Conservation (phyloP, 2,888 invertebrate species). For the Parapristionchus giblindavisi region DNA sequence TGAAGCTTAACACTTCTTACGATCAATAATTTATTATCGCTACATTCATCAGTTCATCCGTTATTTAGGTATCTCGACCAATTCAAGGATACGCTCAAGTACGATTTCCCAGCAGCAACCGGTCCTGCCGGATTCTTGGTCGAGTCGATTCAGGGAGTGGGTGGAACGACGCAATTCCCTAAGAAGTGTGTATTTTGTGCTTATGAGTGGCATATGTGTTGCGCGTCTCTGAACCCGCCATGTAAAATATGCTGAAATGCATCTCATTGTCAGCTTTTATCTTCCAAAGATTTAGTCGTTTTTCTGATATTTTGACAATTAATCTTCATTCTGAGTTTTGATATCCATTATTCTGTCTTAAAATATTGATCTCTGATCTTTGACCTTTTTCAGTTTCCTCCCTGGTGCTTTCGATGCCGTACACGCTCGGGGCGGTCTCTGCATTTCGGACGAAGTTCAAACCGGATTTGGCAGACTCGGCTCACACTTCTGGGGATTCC, state of each 20-base stretch:
- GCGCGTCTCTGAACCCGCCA: too few species aligned
- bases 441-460: slow-evolving; percentile 89
- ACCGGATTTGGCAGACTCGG: slow-evolving; percentile 95
- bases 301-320: not conserved
- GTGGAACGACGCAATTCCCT: slow-evolving; percentile 91
- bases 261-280: too few species aligned
- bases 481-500: slow-evolving; percentile 94
- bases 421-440: slow-evolving; percentile 84
- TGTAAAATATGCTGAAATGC: too few species aligned
- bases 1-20: too few species aligned
- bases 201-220: too few species aligned
- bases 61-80: slow-evolving; percentile 79
- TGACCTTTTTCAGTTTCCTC: slow-evolving; percentile 73
- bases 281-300: too few species aligned
- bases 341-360: too few species aligned
- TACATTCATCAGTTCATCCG: too few species aligned
- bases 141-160: slow-evolving; percentile 94
- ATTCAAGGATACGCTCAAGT: slow-evolving; percentile 81
- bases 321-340: not conserved
- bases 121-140: slow-evolving; percentile 88
- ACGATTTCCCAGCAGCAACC: slow-evolving; percentile 77
- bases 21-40: too few species aligned
- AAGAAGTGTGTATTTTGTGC: slow-evolving; percentile 45
- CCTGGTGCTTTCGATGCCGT: slow-evolving; percentile 83
- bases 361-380: too few species aligned